phyloP scores from a whole-genome alignment of 2,797 vertebrate species.

The Rhadinocentrus ornatus region DNA sequence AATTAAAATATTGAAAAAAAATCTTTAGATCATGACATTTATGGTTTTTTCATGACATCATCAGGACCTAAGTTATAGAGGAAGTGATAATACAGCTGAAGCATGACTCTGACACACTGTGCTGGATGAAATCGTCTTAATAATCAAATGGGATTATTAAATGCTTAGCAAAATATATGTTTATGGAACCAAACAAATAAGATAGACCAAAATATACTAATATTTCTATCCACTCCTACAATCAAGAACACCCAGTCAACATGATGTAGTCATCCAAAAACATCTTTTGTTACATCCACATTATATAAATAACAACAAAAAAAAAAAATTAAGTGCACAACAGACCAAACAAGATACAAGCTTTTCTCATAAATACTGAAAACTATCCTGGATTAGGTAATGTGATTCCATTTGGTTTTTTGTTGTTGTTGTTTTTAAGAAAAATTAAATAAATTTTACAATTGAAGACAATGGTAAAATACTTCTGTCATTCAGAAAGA shows the following conservation, averaged over 20 bases:
- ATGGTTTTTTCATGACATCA: constrained; percentile 61
- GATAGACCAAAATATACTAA: too few relatives aligned
- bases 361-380: neutral
- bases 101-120: constrained; percentile 8
- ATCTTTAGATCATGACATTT: constrained; percentile 25
- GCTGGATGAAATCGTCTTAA: neutral
- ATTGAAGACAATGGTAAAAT: neutral
- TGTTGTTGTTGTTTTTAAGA: neutral
- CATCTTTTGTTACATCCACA: too few relatives aligned
- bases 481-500: constrained; percentile 39
- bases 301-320: too few relatives aligned
- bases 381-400: neutral
- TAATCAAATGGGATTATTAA: neutral
- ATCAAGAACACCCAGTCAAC: too few relatives aligned
- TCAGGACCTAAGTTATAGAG: constrained; percentile 25
- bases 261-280: too few relatives aligned
- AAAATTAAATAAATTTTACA: neutral
- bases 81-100: constrained; percentile 48
- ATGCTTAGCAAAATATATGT: neutral
- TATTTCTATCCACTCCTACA: too few relatives aligned
- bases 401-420: too few relatives aligned
- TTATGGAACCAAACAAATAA: too few relatives aligned
- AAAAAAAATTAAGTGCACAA: too few relatives aligned
- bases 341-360: too few relatives aligned
- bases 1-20: neutral